These are phyloP conservation scores for Hippocampus mohnikei DNA, from an alignment of 2,113 vertebrate species.

Conservation along the genomic window DNA sequence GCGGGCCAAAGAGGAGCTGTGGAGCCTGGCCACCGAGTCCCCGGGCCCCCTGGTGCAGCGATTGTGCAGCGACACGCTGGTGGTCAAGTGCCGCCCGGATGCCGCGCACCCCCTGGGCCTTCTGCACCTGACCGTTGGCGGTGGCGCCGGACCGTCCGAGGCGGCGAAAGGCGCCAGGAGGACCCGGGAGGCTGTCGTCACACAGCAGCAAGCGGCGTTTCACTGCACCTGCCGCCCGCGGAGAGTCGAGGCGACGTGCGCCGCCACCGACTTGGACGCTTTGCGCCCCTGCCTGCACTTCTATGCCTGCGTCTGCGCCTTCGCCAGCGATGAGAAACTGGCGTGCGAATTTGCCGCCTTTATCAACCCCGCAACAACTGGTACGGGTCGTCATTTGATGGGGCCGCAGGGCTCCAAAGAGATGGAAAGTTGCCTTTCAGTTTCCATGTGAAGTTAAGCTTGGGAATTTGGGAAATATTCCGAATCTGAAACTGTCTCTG, in stretches of 20 bases:
- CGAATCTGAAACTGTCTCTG: no score
- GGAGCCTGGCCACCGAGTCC: constrained; percentile 83
- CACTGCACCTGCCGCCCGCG: constrained; percentile 55
- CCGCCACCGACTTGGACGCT: not conserved
- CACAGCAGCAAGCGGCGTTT: constrained; percentile 25
- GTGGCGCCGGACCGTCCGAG: constrained; percentile 11
- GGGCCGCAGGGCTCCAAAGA: no score
- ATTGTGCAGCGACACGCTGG: constrained; percentile 73
- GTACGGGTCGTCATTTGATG: constrained; percentile 52
- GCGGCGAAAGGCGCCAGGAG: constrained; percentile 40
- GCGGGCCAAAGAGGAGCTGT: constrained; percentile 80
- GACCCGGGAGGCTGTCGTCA: constrained; percentile 3
- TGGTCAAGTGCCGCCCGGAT: constrained; percentile 82
- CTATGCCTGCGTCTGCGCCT: constrained; percentile 88
- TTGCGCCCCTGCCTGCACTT: constrained; percentile 82
- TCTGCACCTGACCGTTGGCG: constrained; percentile 79
- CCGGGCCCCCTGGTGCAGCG: constrained; percentile 86
- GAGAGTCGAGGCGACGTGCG: constrained; percentile 5
- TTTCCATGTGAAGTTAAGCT: no score
- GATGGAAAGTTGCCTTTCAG: not conserved
- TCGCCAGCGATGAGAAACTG: constrained; percentile 85
- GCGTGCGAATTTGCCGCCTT: constrained; percentile 83
- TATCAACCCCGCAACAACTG: constrained; percentile 69
- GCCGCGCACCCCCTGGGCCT: constrained; percentile 80
- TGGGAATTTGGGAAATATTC: no score